Percentiles rank a stretch among this genome's conserved stretches.
These are phyloP conservation scores for Mimas tiliae DNA, from an alignment of 2,888 invertebrate species.

Conservation along the genomic window DNA sequence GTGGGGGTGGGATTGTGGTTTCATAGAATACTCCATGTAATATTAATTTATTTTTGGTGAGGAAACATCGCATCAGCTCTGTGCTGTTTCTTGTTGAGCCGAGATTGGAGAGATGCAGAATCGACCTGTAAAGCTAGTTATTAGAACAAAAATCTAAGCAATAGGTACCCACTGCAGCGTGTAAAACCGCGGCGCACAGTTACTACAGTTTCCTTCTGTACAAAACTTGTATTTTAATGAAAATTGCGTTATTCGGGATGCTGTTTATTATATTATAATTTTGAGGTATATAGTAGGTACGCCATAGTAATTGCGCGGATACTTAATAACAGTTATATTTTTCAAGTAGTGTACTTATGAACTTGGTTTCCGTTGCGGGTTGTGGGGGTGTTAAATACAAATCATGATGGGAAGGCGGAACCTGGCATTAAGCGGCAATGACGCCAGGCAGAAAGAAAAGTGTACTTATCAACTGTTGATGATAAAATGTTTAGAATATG, in stretches of 20 bases:
- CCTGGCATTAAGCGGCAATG: too few relatives aligned
- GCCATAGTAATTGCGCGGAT: not conserved
- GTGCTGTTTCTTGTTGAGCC: conserved; percentile 64
- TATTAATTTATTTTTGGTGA: conserved; percentile 48
- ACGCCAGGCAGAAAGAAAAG: too few relatives aligned
- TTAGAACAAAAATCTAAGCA: too few relatives aligned
- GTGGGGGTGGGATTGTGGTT: conserved; percentile 45
- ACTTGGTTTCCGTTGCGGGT: too few relatives aligned
- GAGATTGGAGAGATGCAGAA: conserved; percentile 57
- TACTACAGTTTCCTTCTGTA: not conserved
- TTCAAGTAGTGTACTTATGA: not conserved
- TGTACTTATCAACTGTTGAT: not conserved
- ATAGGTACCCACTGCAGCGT: conserved; percentile 50
- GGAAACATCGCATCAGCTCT: conserved; percentile 49
- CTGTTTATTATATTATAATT: not conserved
- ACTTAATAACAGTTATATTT: not conserved
- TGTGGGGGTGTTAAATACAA: too few relatives aligned
- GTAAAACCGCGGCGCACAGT: not conserved
- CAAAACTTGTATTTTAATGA: not conserved
- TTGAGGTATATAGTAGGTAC: not conserved
- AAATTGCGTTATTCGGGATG: not conserved
- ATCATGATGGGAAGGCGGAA: too few relatives aligned
- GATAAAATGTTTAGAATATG: not conserved
- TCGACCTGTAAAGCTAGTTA: conserved; percentile 49
- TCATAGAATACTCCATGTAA: conserved; percentile 50